Base-by-base conservation (phyloP, 2,797 vertebrate species). In the Diplodus puntazzo region DNA sequence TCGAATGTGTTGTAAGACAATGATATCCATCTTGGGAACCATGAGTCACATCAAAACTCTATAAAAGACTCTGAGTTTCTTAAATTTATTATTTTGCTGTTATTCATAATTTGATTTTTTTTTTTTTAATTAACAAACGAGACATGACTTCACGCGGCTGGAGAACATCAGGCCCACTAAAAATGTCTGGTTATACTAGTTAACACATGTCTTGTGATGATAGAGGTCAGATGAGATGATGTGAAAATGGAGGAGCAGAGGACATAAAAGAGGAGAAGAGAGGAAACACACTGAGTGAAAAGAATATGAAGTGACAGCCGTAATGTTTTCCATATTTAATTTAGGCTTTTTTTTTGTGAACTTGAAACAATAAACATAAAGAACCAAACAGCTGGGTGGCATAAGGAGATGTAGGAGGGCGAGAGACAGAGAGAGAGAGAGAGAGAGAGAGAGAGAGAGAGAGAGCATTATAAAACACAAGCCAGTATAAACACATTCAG, bases 301-400 rank as follows among this genome's bases (percentile, higher is more conserved):
- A 34, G 1, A 74, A 67, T 25, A 49, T 75, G 55, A 83, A 80
- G 68, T 58, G 69, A 57, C 69, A 49, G 55, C 72, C 4, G 69
- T 79, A 72, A 83, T 82, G 75, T 63, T 84, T 91, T 82, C 77
- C 79, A 84, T 83, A 72, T 82, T 88, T 71, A n/a, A 69, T 84
- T 76, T 71, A 13, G 70, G 30, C 72, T 73, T 74, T 84, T 81
- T 34, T 27, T 49, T 7, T 8, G 49, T 78, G 60, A 66, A 84
- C 69, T 80, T 86, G 61, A 88, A 89, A 86, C 74, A 87, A 87
- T 81, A 88, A 86, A 85, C 83, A 85, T 73, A 67, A 90, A 87
- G 69, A 80, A 79, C 23, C 77, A 82, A 88, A 82, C 90, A 92
- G 87, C 88, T 92, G 90, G 79, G 80, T 73, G 84, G 84, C 82